Base-by-base conservation (phyloP, 2,113 vertebrate genomes). In the Rallus limicola region DNA sequence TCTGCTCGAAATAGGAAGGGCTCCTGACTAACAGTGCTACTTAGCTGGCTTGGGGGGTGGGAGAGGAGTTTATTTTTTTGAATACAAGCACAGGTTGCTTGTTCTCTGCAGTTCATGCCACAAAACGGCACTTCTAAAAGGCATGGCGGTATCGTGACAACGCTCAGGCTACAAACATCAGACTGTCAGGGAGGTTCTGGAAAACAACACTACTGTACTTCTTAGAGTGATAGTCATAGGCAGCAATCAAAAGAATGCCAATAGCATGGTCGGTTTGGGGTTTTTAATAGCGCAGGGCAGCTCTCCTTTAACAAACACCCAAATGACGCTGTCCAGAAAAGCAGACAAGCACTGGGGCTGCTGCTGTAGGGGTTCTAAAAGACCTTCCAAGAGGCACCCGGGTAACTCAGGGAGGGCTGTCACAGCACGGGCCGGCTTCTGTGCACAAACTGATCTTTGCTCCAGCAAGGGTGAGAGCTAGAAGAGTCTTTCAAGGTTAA, bases 311-410 rank as follows among this genome's bases (percentile, higher is more conserved):
- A 50, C 13, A 48, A 64, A 48, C 34, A 63, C 12, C 31, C 36
- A 13, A 2, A 13, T 21, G 8, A 42, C 0, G 0, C 25, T 33
- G 19, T 6, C 69, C 71, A 86, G 38, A 36, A 77, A 72, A 77
- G 50, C 52, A 18, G 13, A 25, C 20, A 48, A n/a, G 46, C 65
- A 38, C 2, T 62, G 15, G 23, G 31, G 42, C 23, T 78, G 20
- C 42, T 87, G 74, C 25, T 10, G 33, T 34, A 34, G 25, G 9
- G 36, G 13, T 23, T 44, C 36, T 23, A 38, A 38, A 38, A 46
- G 24, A 31, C 69, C 64, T 36, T 65, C 16, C 71, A 58, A 34
- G 40, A 16, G 24, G 40, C 71, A 77, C 1, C 0, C 2, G n/a
- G 26, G 42, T 46, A 52, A 40, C 24, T 75, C 0, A 1, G 28